phyloP scores from a whole-genome alignment of 2,797 vertebrate genomes.

The Aplochiton taeniatus region DNA sequence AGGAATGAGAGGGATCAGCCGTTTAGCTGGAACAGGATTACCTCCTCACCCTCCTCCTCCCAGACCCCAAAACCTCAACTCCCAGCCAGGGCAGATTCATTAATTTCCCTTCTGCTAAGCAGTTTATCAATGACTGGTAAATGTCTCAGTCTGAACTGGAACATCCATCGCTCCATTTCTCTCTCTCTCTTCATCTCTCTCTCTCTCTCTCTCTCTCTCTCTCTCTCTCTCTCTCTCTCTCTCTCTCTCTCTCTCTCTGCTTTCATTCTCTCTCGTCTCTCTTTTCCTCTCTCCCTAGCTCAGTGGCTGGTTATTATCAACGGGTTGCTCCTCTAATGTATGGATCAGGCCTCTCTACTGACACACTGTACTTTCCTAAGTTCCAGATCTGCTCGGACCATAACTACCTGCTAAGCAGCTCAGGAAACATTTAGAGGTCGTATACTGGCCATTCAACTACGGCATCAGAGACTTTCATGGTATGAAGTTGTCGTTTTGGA shows the following conservation, averaged over 20 bases:
- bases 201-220: background rate
- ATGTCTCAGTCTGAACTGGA: conserved; percentile 65
- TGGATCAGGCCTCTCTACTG: conserved; percentile 47
- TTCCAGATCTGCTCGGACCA: conserved; percentile 30
- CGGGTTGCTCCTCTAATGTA: conserved; percentile 44
- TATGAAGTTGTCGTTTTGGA: background rate
- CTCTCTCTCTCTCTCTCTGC: conserved; percentile 23
- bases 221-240: conserved; percentile 40
- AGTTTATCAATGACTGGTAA: conserved; percentile 79
- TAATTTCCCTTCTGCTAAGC: conserved; percentile 76
- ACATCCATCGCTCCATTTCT: conserved; percentile 13
- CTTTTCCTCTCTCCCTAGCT: background rate
- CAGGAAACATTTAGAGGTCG: conserved; percentile 16
- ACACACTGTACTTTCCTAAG: conserved; percentile 14
- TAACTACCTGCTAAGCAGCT: conserved; percentile 45
- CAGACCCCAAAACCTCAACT: conserved; percentile 31
- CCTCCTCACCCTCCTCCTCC: conserved; percentile 43
- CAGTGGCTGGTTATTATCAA: conserved; percentile 44
- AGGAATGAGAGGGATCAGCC: conserved; percentile 83
- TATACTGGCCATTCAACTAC: background rate
- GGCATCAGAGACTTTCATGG: background rate
- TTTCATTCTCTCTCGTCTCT: background rate
- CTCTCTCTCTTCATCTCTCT: conserved; percentile 2
- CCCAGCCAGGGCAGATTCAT: conserved; percentile 77
- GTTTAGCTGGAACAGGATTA: conserved; percentile 84